phyloP scores from a whole-genome alignment of 2,888 invertebrate species.

The Gortyna flavago region DNA sequence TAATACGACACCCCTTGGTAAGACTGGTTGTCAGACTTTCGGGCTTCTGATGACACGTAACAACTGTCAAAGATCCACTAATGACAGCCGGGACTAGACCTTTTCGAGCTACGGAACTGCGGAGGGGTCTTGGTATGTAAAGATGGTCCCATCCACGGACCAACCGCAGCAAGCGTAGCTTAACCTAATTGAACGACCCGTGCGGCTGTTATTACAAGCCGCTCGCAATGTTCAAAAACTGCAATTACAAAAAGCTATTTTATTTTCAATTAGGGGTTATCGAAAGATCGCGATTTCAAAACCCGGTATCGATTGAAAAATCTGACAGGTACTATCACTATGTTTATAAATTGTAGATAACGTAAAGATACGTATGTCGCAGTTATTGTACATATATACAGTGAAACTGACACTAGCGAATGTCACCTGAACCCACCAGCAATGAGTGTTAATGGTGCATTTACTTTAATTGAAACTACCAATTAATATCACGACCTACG shows the following conservation, averaged over 20 bases:
- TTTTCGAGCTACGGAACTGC: too few species aligned
- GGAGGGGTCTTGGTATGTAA: too few species aligned
- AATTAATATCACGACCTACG: conserved; percentile 6
- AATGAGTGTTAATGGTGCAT: background rate
- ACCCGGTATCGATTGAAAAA: conserved; percentile 6
- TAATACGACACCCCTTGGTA: too few species aligned
- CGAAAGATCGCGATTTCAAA: background rate
- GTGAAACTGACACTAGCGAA: background rate
- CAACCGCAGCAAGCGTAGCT: too few species aligned
- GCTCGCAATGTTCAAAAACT: background rate
- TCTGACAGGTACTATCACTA: conserved; percentile 1
- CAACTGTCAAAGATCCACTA: too few species aligned
- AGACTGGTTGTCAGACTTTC: too few species aligned
- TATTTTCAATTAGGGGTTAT: background rate
- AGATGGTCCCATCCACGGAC: too few species aligned
- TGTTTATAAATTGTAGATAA: background rate
- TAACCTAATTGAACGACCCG: too few species aligned
- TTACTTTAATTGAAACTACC: conserved; percentile 7
- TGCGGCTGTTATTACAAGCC: too few species aligned
- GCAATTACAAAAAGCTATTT: background rate
- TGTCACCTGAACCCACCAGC: too few species aligned
- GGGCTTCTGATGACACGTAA: too few species aligned
- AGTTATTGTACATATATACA: background rate
- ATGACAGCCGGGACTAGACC: too few species aligned
- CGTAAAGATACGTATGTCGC: background rate